A percentile compares a stretch with the other conserved stretches of the same genome.
Conservation (phyloP, 2,888 invertebrate genomes). For the Nineta flava region DNA sequence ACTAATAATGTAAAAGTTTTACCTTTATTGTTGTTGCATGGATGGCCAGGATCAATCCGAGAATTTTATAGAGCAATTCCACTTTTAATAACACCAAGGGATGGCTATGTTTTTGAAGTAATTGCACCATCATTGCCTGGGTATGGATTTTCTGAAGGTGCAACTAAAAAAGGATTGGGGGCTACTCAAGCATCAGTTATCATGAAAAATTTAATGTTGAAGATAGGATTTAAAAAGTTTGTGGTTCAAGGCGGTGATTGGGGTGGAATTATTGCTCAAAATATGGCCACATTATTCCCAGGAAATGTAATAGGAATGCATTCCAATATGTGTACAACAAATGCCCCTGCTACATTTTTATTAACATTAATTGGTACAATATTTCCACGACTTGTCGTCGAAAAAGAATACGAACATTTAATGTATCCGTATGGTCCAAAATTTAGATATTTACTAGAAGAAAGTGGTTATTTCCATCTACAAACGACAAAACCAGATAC, state of each 20-base stretch:
- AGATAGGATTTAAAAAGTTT: conserved; percentile 48
- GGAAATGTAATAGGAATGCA: conserved; percentile 37
- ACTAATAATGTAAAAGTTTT: conserved; percentile 27
- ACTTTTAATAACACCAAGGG: conserved; percentile 34
- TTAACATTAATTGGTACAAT: conserved; percentile 30
- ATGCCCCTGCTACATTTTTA: conserved; percentile 18
- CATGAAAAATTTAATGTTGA: conserved; percentile 50
- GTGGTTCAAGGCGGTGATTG: conserved; percentile 71
- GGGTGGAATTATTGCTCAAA: conserved; percentile 48
- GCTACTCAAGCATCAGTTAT: conserved; percentile 37
- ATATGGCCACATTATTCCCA: conserved; percentile 49
- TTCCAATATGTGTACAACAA: conserved; percentile 40
- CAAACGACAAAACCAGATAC: conserved; percentile 85
- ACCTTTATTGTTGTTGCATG: conserved; percentile 62
- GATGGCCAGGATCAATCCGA: conserved; percentile 80
- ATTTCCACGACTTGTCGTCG: conserved; percentile 39
- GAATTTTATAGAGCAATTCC: conserved; percentile 71
- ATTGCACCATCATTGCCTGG: conserved; percentile 38
- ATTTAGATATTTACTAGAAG: conserved; percentile 28
- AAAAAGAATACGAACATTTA: conserved; percentile 30
- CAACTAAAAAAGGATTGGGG: conserved; percentile 44
- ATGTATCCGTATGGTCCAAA: conserved; percentile 33
- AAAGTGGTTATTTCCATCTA: conserved; percentile 52
- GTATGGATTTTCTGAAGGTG: conserved; percentile 34
- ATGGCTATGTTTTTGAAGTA: conserved; percentile 43